These are phyloP conservation scores for Trichacis sp. DNA, from an alignment of 2,888 invertebrate genomes.

Conservation along the genomic window DNA sequence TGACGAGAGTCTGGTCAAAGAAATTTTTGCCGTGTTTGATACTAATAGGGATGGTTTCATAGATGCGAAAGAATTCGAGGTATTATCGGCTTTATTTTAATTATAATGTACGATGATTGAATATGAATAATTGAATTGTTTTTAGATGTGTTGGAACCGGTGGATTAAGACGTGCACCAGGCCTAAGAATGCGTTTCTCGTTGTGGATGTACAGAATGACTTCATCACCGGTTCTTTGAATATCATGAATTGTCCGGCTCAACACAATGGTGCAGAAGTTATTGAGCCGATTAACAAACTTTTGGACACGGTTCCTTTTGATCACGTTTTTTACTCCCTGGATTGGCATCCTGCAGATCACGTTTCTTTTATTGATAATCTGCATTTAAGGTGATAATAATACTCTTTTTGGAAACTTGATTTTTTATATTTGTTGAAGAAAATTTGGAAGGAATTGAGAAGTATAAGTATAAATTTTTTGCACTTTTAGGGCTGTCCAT, in stretches of 20 bases:
- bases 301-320: conserved; percentile 84
- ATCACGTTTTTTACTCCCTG: conserved; percentile 90
- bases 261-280: conserved; percentile 91
- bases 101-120: no score
- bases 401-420: not conserved
- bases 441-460: no score
- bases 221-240: conserved; percentile 95
- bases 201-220: conserved; percentile 98
- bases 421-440: no score
- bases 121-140: not conserved
- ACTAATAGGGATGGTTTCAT: conserved; percentile 81
- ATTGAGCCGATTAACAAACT: conserved; percentile 91
- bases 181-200: conserved; percentile 88
- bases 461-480: no score
- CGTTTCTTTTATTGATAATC: conserved; percentile 96
- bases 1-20: conserved; percentile 77
- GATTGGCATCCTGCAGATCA: conserved; percentile 99
- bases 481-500: no score
- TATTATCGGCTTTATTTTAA: no score
- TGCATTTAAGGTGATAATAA: conserved; percentile 69
- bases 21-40: conserved; percentile 87
- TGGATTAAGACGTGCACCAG: conserved; percentile 86
- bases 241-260: conserved; percentile 92
- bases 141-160: conserved; percentile 84
- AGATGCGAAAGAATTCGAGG: conserved; percentile 84